Percentiles rank a stretch among this genome's conserved stretches.
Evolutionary conservation across 1,140 invertebrate genomes (phyloP).

Genomic region (Mylabris phalerata): DNA sequence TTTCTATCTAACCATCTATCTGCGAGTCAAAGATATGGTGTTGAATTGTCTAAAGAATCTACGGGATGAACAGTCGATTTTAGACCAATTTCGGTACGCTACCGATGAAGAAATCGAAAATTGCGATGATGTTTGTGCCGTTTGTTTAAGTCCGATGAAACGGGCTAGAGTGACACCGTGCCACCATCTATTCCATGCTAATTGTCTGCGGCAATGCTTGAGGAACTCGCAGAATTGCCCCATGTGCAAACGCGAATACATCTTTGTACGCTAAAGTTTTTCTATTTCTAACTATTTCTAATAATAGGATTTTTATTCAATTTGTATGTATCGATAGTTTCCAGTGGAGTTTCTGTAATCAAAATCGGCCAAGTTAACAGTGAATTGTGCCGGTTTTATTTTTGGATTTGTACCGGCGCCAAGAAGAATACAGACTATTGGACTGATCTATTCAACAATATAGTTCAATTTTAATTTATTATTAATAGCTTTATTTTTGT

Average conservation of each 20-base stretch:
- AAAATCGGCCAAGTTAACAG: background rate
- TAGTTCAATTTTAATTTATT: too few species aligned
- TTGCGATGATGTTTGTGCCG: conserved; percentile 68
- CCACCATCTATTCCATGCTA: conserved; percentile 69
- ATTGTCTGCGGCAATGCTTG: conserved; percentile 62
- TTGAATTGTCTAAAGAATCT: conserved; percentile 49
- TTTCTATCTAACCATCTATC: conserved; percentile 59
- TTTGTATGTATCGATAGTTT: too few species aligned
- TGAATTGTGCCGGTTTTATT: background rate
- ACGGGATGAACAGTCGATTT: conserved; percentile 50
- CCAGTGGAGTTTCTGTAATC: background rate
- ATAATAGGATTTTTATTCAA: too few species aligned
- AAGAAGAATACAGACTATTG: too few species aligned
- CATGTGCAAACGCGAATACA: conserved; percentile 58
- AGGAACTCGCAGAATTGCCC: conserved; percentile 63
- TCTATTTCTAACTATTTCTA: too few species aligned
- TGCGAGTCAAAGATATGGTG: conserved; percentile 56
- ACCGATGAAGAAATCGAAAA: conserved; percentile 56
- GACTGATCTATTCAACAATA: too few species aligned
- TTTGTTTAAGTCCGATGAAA: conserved; percentile 62
- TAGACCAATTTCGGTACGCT: conserved; percentile 59
- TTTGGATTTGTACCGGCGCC: too few species aligned
- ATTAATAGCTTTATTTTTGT: too few species aligned
- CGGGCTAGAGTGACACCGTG: conserved; percentile 66
- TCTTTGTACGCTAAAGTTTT: conserved; percentile 36